Evolutionary conservation across 2,888 invertebrate genomes (phyloP), one percentile per base, ranked within the genome.

Genomic region (Phalera bucephala): DNA sequence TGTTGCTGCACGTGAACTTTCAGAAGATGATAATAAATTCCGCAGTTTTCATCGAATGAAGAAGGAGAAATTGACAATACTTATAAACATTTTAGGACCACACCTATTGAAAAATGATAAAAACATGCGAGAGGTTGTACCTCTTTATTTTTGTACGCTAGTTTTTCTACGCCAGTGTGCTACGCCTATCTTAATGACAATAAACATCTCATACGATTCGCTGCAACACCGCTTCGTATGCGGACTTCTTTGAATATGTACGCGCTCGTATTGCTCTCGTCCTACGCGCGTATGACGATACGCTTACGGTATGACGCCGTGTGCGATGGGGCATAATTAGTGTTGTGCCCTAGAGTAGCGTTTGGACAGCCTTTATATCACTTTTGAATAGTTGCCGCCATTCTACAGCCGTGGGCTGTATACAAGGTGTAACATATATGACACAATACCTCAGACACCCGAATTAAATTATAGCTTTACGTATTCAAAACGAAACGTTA

Each of bases 211-310:
- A 1, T 31, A 31, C 22, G 31, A 31, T 31, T 11, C 31, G 22
- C 22, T 31, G 31, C 21, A 31, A 21, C 31, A 31, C 31, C 31
- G 19, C 22, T 31, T 31, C 12, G 31, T 31, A 12, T 22, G 22
- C 21, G 21, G 31, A 31, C 12, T 32, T 32, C 22, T 32, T 23
- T 32, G 25, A 23, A 32, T 6, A 23, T 32, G 23, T 13, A 32
- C 14, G 32, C n/a, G 32, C 23, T 32, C 32, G 32, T 32, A 32
- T 32, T 32, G 32, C 32, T 32, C 23, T 32, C 32, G 23, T 32
- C 23, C 23, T 23, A 32, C 20, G 21, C 31, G 31, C 31, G 31
- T 31, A 31, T 31, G 19, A 31, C 31, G 31, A 31, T 31, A 31
- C 31, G 31, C 11, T 7, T 31, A 31, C 21, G 9, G 3, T 17